A percentile compares a stretch with the other conserved stretches of the same genome.
phyloP scores from a whole-genome alignment of 1,140 invertebrate genomes.

The Trichonephila clavipes region DNA sequence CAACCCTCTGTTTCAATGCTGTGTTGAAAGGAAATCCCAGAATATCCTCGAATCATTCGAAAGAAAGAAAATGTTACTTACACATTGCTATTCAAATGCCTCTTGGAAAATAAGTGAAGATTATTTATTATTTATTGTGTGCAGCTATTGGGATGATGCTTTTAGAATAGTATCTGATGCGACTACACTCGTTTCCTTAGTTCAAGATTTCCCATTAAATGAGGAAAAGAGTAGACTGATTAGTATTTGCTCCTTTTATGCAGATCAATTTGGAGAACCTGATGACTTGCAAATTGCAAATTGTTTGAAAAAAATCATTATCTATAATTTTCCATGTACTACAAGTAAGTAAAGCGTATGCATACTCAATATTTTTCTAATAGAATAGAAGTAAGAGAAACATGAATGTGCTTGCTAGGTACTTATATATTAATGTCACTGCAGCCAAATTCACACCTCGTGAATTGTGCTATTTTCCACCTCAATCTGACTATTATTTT shows the following conservation, averaged over 20 bases:
- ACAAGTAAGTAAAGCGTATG: slow-evolving; percentile 23
- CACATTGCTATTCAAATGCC: background rate
- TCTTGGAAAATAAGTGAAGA: background rate
- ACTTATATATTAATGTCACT: no score
- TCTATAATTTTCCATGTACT: background rate
- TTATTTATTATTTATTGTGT: slow-evolving; percentile 25
- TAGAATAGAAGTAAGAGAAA: no score
- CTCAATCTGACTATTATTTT: no score
- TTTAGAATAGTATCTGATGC: background rate
- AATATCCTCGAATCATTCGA: background rate
- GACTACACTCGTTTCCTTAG: background rate
- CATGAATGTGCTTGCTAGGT: no score
- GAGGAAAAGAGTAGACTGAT: background rate
- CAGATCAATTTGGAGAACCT: background rate
- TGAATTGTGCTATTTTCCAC: no score
- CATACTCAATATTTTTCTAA: background rate
- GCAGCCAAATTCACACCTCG: no score
- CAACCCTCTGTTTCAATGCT: background rate
- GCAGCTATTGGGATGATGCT: slow-evolving; percentile 5
- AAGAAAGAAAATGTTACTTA: background rate
- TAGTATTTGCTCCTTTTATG: background rate
- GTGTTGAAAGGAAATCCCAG: background rate
- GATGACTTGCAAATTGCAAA: no score
- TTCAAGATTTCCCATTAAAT: background rate
- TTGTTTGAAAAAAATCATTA: background rate